A percentile compares a stretch with the other conserved stretches of the same genome.
Conservation (phyloP, 2,797 vertebrate genomes). For the Hyperoplus lanceolatus region DNA sequence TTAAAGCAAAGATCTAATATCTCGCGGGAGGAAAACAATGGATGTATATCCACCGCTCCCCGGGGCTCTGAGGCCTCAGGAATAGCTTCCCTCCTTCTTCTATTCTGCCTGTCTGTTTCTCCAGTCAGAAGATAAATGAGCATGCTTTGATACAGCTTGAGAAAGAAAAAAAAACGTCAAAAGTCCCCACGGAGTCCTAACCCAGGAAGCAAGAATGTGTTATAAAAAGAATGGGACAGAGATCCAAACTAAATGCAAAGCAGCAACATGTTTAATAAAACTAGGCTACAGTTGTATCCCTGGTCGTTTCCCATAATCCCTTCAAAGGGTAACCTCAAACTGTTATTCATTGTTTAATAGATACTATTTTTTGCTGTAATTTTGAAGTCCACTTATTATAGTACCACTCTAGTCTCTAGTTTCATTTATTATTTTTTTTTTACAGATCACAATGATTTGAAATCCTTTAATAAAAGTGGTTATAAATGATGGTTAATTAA, state of each 20-base stretch:
- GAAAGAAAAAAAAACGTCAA: conserved; percentile 34
- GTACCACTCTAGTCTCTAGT: neutral
- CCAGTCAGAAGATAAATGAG: conserved; percentile 77
- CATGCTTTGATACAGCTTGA: conserved; percentile 71
- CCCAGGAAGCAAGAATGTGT: conserved; percentile 45
- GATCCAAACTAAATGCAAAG: conserved; percentile 51
- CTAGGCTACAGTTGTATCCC: conserved; percentile 35
- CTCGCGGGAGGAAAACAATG: conserved; percentile 65
- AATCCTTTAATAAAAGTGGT: conserved; percentile 55
- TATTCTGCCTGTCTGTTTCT: conserved; percentile 71
- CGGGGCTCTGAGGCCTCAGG: conserved; percentile 56
- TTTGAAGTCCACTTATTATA: conserved; percentile 20
- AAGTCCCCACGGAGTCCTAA: conserved; percentile 59
- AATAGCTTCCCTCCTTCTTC: conserved; percentile 62
- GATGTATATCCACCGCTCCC: conserved; percentile 67
- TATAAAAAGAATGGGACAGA: conserved; percentile 55
- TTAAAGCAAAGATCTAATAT: conserved; percentile 70
- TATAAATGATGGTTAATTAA: conserved; percentile 63
- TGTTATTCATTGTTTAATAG: conserved; percentile 5
- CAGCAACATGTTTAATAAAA: conserved; percentile 44
- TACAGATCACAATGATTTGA: conserved; percentile 42
- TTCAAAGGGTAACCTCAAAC: conserved; percentile 50
- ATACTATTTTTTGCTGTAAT: conserved; percentile 9
- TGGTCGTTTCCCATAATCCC: conserved; percentile 53
- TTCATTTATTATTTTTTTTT: conserved; percentile 22